These are phyloP conservation scores for Halcyon leucocephala DNA, from an alignment of 2,797 vertebrate species.

Conservation along the genomic window DNA sequence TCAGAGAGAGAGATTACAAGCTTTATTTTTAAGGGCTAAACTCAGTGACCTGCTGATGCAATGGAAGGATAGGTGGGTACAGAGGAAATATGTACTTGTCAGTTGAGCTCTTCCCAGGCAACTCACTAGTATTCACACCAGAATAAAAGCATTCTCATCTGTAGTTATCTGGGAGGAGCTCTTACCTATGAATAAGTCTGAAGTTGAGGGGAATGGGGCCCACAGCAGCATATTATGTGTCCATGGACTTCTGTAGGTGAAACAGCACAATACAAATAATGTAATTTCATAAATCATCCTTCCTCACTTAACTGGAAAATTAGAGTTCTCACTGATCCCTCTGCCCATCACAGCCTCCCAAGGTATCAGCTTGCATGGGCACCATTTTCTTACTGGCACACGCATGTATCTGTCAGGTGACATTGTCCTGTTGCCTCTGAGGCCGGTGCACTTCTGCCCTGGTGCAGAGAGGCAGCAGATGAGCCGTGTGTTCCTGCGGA, in stretches of 20 bases:
- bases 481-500: background rate
- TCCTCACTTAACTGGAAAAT: background rate
- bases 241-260: background rate
- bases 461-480: background rate
- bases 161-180: background rate
- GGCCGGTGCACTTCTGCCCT: background rate
- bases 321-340: background rate
- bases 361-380: background rate
- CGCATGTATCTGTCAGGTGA: background rate
- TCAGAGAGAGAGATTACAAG: background rate
- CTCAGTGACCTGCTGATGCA: background rate
- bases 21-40: background rate
- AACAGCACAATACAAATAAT: background rate
- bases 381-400: background rate
- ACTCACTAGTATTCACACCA: background rate
- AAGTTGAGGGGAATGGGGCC: background rate
- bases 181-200: background rate
- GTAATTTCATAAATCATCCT: background rate
- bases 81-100: background rate
- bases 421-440: fast-evolving
- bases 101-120: background rate
- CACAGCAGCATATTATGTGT: fast-evolving
- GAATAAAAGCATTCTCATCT: background rate
- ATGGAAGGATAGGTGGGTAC: background rate
- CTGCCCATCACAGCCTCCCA: background rate